These are phyloP conservation scores for Galbula dea DNA, from an alignment of 2,113 vertebrate genomes.

Conservation along the genomic window DNA sequence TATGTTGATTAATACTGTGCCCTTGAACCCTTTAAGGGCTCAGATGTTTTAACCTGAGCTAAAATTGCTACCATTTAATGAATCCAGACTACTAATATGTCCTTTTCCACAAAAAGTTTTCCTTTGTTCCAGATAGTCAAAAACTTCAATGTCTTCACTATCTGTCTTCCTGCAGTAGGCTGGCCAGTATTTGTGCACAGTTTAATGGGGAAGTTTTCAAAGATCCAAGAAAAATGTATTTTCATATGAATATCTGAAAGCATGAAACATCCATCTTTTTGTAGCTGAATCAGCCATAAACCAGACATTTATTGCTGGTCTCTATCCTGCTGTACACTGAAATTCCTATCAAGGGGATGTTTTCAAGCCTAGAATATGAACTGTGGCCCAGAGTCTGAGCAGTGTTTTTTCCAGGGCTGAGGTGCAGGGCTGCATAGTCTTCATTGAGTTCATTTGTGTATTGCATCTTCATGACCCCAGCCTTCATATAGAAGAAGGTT, in stretches of 20 bases:
- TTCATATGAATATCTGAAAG: background rate
- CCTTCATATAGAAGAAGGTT: background rate
- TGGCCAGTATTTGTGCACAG: background rate
- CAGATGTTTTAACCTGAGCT: constrained; percentile 61
- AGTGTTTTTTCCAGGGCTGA: background rate
- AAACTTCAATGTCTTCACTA: background rate
- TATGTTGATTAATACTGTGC: constrained; percentile 43
- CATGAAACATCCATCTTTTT: background rate
- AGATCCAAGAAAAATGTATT: background rate
- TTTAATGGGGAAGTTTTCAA: background rate
- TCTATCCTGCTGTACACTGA: background rate
- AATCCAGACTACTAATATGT: constrained; percentile 11
- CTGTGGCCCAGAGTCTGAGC: background rate
- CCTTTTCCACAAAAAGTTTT: constrained; percentile 3
- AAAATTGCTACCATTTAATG: constrained; percentile 60
- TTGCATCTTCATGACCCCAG: background rate
- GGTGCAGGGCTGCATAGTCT: background rate
- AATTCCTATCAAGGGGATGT: background rate
- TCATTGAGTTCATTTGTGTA: background rate
- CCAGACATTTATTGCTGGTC: background rate
- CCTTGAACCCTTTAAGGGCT: constrained; percentile 32
- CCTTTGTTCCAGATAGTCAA: background rate
- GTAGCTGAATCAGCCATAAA: background rate
- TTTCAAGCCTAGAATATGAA: background rate
- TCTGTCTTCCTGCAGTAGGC: background rate